Evolutionary conservation across 2,888 invertebrate genomes (phyloP).

Genomic region (Coelopa pilipes): DNA sequence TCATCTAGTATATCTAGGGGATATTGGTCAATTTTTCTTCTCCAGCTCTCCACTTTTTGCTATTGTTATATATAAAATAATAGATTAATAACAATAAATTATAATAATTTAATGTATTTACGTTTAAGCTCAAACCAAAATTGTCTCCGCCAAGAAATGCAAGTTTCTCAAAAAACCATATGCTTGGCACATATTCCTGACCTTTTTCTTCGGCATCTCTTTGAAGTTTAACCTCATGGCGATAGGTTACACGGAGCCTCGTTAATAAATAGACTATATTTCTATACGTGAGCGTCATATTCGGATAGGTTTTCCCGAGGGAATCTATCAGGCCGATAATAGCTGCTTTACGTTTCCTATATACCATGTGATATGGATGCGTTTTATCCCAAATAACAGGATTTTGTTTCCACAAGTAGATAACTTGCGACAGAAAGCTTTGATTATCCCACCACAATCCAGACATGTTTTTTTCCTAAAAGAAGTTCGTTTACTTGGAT

Average conservation of each 20-base stretch:
- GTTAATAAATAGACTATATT: background rate
- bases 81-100: too few species aligned
- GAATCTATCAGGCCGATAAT: background rate
- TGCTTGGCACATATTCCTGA: background rate
- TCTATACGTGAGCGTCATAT: constrained; percentile 1
- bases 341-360: constrained; percentile 18
- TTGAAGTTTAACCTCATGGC: background rate
- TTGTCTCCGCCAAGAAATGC: background rate
- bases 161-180: constrained; percentile 27
- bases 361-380: background rate
- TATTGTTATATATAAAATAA: background rate
- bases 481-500: too few species aligned
- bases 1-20: background rate
- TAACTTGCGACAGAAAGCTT: background rate
- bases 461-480: background rate
- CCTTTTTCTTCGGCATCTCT: background rate
- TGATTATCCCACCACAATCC: constrained; percentile 11
- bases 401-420: constrained; percentile 17
- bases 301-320: constrained; percentile 6
- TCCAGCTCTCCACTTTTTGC: background rate
- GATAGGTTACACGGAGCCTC: constrained; percentile 2
- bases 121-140: background rate
- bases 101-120: background rate
- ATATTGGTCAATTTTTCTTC: background rate
- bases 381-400: constrained; percentile 21